A percentile compares a stretch with the other conserved stretches of the same genome.
Evolutionary conservation across 2,113 vertebrate genomes (phyloP).

Genomic region (Thunnus maccoyii): DNA sequence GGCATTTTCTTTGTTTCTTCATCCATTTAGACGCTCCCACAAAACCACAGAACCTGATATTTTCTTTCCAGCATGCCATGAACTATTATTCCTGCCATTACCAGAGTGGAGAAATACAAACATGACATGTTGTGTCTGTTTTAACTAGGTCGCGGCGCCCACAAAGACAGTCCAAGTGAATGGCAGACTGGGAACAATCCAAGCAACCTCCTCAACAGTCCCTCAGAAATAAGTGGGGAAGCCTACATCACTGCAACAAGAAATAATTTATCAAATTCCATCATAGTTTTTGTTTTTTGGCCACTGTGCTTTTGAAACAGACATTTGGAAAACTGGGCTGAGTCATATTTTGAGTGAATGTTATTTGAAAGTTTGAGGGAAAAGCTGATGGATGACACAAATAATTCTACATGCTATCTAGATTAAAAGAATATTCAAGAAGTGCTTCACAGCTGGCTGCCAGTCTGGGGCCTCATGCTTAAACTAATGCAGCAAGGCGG

Average conservation of each 20-base stretch:
- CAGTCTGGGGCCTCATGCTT: neutral
- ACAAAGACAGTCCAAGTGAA: constrained; percentile 85
- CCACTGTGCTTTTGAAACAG: constrained; percentile 34
- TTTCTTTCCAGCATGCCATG: constrained; percentile 7
- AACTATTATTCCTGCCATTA: constrained; percentile 25
- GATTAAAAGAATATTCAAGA: neutral
- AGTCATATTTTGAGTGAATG: constrained; percentile 27
- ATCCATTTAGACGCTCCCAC: neutral
- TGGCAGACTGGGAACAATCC: constrained; percentile 82
- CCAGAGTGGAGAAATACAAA: constrained; percentile 32
- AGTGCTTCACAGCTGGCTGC: neutral
- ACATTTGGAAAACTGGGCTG: constrained; percentile 13
- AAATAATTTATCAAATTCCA: constrained; percentile 6
- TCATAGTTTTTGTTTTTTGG: constrained; percentile 22
- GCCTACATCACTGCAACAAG: constrained; percentile 31
- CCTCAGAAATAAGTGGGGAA: constrained; percentile 47
- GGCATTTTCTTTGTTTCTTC: neutral
- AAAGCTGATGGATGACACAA: constrained; percentile 9
- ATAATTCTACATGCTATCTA: neutral
- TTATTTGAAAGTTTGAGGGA: constrained; percentile 12
- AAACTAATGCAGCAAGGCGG: neutral
- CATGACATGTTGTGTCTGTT: constrained; percentile 52
- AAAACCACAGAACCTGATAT: constrained; percentile 17
- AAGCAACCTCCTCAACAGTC: constrained; percentile 55
- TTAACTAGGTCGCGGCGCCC: constrained; percentile 77